Evolutionary conservation across 2,797 vertebrate genomes (phyloP), one percentile per base, ranked within the genome.

Genomic region (Mastacembelus armatus): DNA sequence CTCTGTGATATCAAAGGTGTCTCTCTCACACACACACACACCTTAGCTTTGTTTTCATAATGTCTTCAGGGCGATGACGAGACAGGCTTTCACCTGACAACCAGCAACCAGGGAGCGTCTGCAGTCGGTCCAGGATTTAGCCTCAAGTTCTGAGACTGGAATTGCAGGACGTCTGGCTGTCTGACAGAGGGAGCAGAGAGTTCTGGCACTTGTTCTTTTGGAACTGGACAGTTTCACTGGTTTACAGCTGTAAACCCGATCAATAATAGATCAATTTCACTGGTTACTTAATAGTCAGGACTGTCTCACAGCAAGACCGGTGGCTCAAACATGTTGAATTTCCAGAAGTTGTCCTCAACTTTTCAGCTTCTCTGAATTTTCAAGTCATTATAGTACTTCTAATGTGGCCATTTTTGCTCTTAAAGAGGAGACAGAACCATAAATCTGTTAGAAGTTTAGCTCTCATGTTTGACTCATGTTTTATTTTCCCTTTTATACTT

Each of bases 121-220:
- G 98, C 97, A 0, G 96, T 96, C 0, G 98, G 98, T 1, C 97
- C 97, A 0, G 98, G 98, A 27, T 99, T 99, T 89, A 99, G 97
- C 91, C 95, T 99, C 63, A 99, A 99, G 72, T 99, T 99, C 80
- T 99, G 87, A 95, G 65, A 35, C 4, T 2, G 7, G 3, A 39
- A 14, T 57, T n/a, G 51, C 44, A 52, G 65, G 43, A 69, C 19
- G 11, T 16, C 30, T 67, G 48, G 47, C 62, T 30, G 57, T 44
- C 19, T 6, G 1, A 11, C 35, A 50, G 55, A 47, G 10, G 54
- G 36, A 67, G 67, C 71, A 56, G 33, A 66, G 45, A 40, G 19
- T 66, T 65, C 52, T 77, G 68, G 77, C 77, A 84, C 64, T 63
- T 49, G 47, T 66, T 71, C 10, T 68, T 50, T 61, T 56, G 55